Evolutionary conservation across 2,797 vertebrate genomes (phyloP).

Genomic region (Podargus strigoides): DNA sequence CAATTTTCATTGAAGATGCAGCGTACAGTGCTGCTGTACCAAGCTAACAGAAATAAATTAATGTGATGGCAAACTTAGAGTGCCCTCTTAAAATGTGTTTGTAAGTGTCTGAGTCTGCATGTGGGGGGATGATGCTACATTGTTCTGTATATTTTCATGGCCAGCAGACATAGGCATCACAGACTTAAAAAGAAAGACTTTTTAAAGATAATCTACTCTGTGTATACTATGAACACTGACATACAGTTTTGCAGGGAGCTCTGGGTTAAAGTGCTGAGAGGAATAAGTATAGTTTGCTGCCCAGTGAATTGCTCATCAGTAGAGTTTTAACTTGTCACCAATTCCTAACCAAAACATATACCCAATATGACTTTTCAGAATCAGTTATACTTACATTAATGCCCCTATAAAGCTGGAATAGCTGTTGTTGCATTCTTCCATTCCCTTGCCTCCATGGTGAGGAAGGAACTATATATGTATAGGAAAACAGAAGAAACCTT

Average conservation of each 20-base stretch:
- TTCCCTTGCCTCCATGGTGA: neutral
- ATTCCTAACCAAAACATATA: neutral
- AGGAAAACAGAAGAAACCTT: neutral
- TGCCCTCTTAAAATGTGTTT: slow-evolving; percentile 50
- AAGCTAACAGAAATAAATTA: slow-evolving; percentile 67
- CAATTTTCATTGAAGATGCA: slow-evolving; percentile 65
- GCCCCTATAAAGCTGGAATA: neutral
- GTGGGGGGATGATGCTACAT: neutral
- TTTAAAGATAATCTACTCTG: neutral
- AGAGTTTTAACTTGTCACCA: neutral
- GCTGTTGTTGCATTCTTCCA: neutral
- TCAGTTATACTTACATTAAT: neutral
- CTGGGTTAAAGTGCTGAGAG: neutral
- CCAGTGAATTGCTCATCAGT: slow-evolving; percentile 20
- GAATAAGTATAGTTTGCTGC: neutral
- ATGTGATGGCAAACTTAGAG: slow-evolving; percentile 33
- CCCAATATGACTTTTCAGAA: neutral
- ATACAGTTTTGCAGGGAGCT: neutral
- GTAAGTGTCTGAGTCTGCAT: neutral
- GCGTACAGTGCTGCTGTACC: slow-evolving; percentile 33
- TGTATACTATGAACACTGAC: slow-evolving; percentile 23
- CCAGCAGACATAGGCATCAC: neutral
- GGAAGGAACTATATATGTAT: neutral
- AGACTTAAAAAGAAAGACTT: slow-evolving; percentile 19
- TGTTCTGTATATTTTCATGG: slow-evolving; percentile 11